These are phyloP conservation scores for Pempheris klunzingeri DNA, from an alignment of 2,797 vertebrate genomes.

Conservation along the genomic window DNA sequence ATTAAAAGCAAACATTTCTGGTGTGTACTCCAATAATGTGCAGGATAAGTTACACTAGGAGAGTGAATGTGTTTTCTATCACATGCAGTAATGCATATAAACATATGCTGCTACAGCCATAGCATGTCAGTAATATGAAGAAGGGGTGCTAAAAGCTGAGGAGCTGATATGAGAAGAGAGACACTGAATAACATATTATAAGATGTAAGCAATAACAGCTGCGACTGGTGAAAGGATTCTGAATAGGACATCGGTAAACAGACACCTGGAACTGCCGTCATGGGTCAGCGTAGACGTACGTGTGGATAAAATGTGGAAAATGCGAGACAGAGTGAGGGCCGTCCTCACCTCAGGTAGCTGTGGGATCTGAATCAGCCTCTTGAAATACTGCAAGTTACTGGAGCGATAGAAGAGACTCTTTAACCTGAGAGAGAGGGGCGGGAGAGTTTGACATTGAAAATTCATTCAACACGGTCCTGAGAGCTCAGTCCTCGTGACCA, in stretches of 20 bases:
- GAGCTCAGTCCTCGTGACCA: slow-evolving; percentile 28
- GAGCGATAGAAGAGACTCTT: slow-evolving; percentile 98
- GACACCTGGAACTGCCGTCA: not conserved
- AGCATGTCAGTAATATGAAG: not conserved
- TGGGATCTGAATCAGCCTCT: slow-evolving; percentile 97
- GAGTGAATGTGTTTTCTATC: not conserved
- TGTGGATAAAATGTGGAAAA: slow-evolving; percentile 10
- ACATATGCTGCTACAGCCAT: not conserved
- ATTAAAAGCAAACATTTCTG: not conserved
- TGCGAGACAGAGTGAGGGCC: not conserved
- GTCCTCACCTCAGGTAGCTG: slow-evolving; percentile 95
- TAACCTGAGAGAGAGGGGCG: slow-evolving; percentile 83
- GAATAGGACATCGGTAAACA: not conserved
- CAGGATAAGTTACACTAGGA: too few relatives aligned
- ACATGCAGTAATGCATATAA: not conserved
- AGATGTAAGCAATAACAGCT: not conserved
- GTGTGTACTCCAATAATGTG: not conserved
- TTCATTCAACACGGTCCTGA: slow-evolving; percentile 12
- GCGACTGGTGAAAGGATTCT: not conserved
- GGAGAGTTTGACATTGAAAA: slow-evolving; percentile 19
- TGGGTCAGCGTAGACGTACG: not conserved
- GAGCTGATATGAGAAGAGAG: not conserved
- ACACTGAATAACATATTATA: not conserved
- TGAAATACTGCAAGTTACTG: slow-evolving; percentile 99
- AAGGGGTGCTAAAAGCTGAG: not conserved